Evolutionary conservation across 2,888 invertebrate genomes (phyloP).

Genomic region (Zootermopsis nevadensis): DNA sequence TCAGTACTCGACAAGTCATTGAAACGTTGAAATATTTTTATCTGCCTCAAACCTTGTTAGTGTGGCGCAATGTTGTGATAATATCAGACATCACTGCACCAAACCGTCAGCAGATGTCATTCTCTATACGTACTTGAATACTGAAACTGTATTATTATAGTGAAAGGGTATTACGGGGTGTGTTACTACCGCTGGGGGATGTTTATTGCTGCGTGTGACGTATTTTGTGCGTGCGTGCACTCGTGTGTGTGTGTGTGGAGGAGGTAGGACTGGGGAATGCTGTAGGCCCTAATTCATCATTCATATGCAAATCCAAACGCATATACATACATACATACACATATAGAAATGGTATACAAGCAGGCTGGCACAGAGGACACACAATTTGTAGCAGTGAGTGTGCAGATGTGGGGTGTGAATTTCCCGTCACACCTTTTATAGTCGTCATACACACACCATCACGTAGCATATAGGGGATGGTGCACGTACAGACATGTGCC

Average conservation of each 20-base stretch:
- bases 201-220: slow-evolving; percentile 35
- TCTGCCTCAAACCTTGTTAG: background rate
- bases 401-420: slow-evolving; percentile 45
- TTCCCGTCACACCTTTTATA: slow-evolving; percentile 48
- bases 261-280: slow-evolving; percentile 5
- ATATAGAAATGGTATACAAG: slow-evolving; percentile 5
- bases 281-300: slow-evolving; percentile 45
- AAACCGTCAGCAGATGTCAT: slow-evolving; percentile 15
- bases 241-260: slow-evolving; percentile 4
- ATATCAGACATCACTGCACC: slow-evolving; percentile 18
- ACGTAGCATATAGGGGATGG: slow-evolving; percentile 1
- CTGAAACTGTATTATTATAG: slow-evolving; percentile 44
- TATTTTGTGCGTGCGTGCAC: slow-evolving; percentile 26
- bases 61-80: slow-evolving; percentile 6
- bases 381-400: slow-evolving; percentile 45
- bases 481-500: slow-evolving; percentile 21
- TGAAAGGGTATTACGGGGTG: background rate
- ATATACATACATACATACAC: slow-evolving; percentile 1
- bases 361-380: slow-evolving; percentile 7
- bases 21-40: slow-evolving; percentile 5
- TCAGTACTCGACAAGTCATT: background rate
- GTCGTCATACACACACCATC: slow-evolving; percentile 33
- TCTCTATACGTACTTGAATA: slow-evolving; percentile 27
- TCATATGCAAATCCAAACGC: slow-evolving; percentile 51
- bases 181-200: background rate